These are phyloP conservation scores for Drosophila willistoni DNA, from an alignment of 1,140 invertebrate species.

Conservation along the genomic window DNA sequence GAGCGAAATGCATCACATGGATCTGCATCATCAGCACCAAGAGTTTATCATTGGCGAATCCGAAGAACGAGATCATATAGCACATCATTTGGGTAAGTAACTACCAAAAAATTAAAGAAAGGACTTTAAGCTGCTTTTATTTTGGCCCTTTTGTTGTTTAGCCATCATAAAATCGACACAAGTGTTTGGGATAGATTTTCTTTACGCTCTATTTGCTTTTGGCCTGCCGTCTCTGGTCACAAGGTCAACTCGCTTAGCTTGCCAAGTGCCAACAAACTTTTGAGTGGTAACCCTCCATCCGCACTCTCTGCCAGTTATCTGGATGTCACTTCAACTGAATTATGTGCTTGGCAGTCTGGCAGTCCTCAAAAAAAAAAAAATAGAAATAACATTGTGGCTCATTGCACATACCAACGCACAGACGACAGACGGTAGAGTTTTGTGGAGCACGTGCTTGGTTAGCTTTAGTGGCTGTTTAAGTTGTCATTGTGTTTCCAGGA, in stretches of 20 bases:
- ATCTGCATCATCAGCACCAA: slow-evolving; percentile 61
- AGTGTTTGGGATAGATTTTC: slow-evolving; percentile 10
- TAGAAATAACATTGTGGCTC: slow-evolving; percentile 55
- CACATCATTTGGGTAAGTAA: slow-evolving; percentile 76
- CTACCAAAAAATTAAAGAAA: too few relatives aligned
- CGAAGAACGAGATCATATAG: slow-evolving; percentile 77
- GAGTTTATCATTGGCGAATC: slow-evolving; percentile 74
- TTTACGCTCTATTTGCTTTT: slow-evolving; percentile 56
- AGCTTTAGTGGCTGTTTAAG: slow-evolving; percentile 72
- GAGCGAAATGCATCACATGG: slow-evolving; percentile 63
- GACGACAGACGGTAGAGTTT: slow-evolving; percentile 13
- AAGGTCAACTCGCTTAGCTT: slow-evolving; percentile 64
- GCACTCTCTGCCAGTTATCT: slow-evolving; percentile 26
- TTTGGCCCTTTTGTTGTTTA: neutral
- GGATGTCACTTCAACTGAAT: slow-evolving; percentile 71
- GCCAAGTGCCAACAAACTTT: slow-evolving; percentile 73
- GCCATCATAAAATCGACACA: neutral
- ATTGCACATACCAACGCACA: slow-evolving; percentile 49
- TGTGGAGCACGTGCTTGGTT: slow-evolving; percentile 61
- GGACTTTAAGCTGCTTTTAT: neutral
- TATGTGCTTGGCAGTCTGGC: slow-evolving; percentile 63
- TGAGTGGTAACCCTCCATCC: slow-evolving; percentile 41
- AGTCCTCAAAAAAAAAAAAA: slow-evolving; percentile 29
- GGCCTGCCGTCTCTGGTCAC: slow-evolving; percentile 36
- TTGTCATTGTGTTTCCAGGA: slow-evolving; percentile 53